A percentile compares a stretch with the other conserved stretches of the same genome.
phyloP scores from a whole-genome alignment of 2,113 vertebrate species.

The Anolis sagrei region DNA sequence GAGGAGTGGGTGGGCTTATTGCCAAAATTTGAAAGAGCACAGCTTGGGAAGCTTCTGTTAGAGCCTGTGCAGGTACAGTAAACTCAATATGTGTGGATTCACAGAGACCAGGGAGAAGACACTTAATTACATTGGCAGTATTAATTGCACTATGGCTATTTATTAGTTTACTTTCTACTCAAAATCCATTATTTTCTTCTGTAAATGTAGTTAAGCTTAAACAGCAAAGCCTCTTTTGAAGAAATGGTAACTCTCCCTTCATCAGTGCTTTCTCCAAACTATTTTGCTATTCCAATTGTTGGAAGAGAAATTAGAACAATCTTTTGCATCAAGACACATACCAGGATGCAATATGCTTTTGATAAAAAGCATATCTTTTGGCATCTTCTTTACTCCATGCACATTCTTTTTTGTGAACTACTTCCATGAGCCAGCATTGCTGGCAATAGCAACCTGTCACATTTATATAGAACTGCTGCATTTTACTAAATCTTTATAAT shows the following conservation, averaged over 20 bases:
- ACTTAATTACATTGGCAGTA: slow-evolving; percentile 20
- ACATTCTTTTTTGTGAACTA: background rate
- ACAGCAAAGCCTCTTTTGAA: slow-evolving; percentile 39
- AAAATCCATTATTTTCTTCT: slow-evolving; percentile 28
- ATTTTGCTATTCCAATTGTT: slow-evolving; percentile 18
- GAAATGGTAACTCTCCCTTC: background rate
- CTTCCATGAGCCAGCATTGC: background rate
- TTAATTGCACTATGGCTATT: background rate
- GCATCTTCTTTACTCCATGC: background rate
- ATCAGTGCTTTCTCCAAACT: slow-evolving; percentile 21
- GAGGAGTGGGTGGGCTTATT: too few species aligned
- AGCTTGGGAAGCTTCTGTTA: too few species aligned
- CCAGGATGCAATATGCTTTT: background rate
- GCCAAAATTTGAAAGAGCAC: too few species aligned
- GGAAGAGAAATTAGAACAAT: background rate
- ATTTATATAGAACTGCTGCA: too few species aligned
- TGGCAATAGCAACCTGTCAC: rapidly evolving
- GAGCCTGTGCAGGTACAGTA: too few species aligned
- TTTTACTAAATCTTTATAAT: background rate
- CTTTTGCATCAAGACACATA: background rate
- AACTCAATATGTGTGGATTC: too few species aligned
- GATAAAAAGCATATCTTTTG: background rate
- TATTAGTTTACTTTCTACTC: slow-evolving; percentile 34
- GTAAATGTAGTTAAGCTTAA: slow-evolving; percentile 28
- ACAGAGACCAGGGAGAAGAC: too few species aligned